These are phyloP conservation scores for Arenaria interpres DNA, from an alignment of 2,113 vertebrate species.

Conservation along the genomic window DNA sequence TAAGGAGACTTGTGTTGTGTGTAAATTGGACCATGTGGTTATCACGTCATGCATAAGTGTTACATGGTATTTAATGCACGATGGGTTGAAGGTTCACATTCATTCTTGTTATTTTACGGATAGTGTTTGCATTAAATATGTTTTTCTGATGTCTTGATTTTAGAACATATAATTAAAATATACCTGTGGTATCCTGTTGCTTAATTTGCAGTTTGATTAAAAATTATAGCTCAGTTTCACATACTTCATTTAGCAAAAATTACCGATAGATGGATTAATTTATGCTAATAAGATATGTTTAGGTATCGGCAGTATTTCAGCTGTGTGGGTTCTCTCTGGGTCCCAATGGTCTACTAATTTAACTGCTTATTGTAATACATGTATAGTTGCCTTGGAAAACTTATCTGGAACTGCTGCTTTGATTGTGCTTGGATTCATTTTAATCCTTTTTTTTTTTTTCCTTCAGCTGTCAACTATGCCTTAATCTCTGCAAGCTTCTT, in stretches of 20 bases:
- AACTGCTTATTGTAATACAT: conserved; percentile 14
- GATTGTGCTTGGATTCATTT: conserved; percentile 6
- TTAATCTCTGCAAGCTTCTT: conserved; percentile 44
- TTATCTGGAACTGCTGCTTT: conserved; percentile 17
- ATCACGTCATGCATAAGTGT: background rate
- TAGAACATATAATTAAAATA: background rate
- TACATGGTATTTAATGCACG: background rate
- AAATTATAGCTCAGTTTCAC: background rate
- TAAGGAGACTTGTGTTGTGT: background rate
- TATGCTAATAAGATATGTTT: conserved; percentile 38
- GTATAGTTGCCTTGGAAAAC: conserved; percentile 33
- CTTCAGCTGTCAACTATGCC: conserved; percentile 52
- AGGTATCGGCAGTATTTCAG: background rate
- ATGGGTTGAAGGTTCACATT: background rate
- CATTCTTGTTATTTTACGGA: background rate
- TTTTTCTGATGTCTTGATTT: background rate
- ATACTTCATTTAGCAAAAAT: conserved; percentile 34
- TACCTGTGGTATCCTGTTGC: background rate
- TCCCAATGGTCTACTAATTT: conserved; percentile 19
- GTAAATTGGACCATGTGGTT: background rate
- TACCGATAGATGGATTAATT: conserved; percentile 18
- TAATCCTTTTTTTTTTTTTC: conserved; percentile 2
- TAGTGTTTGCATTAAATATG: background rate
- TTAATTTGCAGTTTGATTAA: conserved; percentile 15
- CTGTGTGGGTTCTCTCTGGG: background rate